Evolutionary conservation across 1,140 invertebrate species (phyloP), one percentile per base, ranked within the genome.

Genomic region (Drosophila nannoptera): DNA sequence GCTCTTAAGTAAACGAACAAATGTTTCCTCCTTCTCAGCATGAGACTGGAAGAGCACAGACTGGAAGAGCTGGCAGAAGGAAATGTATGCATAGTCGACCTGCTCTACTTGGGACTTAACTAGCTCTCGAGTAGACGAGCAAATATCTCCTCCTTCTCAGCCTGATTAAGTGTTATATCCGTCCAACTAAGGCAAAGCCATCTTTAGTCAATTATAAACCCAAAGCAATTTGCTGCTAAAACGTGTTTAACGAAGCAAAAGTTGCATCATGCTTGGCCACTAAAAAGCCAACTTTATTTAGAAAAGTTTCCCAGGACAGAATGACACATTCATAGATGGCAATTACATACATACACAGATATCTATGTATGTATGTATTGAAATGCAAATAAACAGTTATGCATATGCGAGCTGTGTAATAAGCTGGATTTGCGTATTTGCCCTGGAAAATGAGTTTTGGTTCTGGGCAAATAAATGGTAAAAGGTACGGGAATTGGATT

Each of bases 361-460:
- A n/a, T n/a, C n/a, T 22, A 22, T 22, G 22, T 3, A 22, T 22
- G 22, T 22, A 22, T 22, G 22, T 22, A 2, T 43, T 31, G 38
- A 56, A 32, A 43, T 40, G 63, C 32, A 42, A 43, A 50, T 66
- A 49, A 66, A 59, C 54, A 50, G 42, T 50, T 58, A 50, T 49
- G 48, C 5, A 48, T 46, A 52, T 59, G 63, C 36, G 55, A 54
- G 36, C 32, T 43, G 12, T 49, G 49, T 36, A 52, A 35, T 60
- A 59, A 9, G 31, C 14, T 4, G 7, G 32, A 43, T 43, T 49
- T 12, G 8, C 7, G 11, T 61, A 12, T 71, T 55, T 61, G 58
- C 42, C 46, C 12, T 50, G 16, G 50, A 46, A 60, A 71, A 67
- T 71, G 55, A 61, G 63, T 67, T 70, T 65, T 50, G 32, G 36